phyloP scores from a whole-genome alignment of 2,888 invertebrate species.

The Agrilus mali region DNA sequence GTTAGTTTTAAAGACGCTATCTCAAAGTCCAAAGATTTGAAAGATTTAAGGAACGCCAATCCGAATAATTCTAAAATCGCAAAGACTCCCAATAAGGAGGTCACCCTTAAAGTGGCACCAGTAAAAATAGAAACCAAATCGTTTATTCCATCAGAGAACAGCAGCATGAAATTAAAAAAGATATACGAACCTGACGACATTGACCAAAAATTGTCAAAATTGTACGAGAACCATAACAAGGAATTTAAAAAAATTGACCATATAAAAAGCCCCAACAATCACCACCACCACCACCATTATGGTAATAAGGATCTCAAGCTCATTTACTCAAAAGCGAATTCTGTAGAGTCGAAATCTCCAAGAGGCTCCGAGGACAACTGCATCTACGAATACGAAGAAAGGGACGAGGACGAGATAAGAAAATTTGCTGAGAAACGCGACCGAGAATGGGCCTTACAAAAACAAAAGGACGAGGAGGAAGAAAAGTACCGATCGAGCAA shows the following conservation, averaged over 20 bases:
- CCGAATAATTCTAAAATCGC: too few species aligned
- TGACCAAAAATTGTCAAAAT: conserved; percentile 11
- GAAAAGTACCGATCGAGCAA: conserved; percentile 31
- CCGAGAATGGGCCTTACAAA: conserved; percentile 32
- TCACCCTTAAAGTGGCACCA: too few species aligned
- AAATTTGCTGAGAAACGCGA: conserved; percentile 33
- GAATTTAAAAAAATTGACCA: neutral
- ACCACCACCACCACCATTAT: too few species aligned
- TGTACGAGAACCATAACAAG: neutral
- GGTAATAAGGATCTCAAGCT: too few species aligned
- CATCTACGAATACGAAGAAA: conserved; percentile 31
- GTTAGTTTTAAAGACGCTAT: too few species aligned
- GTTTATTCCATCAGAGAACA: neutral
- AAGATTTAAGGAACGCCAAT: too few species aligned
- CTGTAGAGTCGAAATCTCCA: too few species aligned
- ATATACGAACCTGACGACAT: conserved; percentile 14
- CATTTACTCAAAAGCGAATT: too few species aligned
- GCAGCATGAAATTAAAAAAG: neutral
- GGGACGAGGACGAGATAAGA: conserved; percentile 32
- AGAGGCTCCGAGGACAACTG: conserved; percentile 17
- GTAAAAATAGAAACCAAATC: too few species aligned
- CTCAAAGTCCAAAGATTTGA: too few species aligned
- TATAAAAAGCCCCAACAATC: too few species aligned
- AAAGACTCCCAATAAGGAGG: too few species aligned
- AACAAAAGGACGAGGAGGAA: conserved; percentile 26